phyloP scores from a whole-genome alignment of 2,797 vertebrate genomes.

The Hypotaenidia philippensis region DNA sequence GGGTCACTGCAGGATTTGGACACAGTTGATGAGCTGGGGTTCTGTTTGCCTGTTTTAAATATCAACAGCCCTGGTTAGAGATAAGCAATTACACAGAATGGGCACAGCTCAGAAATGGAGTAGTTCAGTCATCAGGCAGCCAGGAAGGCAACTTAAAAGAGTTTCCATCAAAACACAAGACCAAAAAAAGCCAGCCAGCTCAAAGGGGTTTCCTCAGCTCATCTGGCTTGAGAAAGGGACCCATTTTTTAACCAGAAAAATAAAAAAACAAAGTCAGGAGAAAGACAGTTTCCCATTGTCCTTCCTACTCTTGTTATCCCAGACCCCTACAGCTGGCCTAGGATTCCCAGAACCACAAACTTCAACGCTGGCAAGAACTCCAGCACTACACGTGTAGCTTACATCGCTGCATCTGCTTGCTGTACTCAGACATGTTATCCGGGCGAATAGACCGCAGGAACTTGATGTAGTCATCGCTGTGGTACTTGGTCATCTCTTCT shows the following conservation, averaged over 20 bases:
- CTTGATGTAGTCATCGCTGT: slow-evolving; percentile 99
- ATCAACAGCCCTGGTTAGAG: not conserved
- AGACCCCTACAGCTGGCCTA: not conserved
- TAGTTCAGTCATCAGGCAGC: not conserved
- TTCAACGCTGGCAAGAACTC: not conserved
- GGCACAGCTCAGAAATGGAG: not conserved
- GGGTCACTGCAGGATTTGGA: not conserved
- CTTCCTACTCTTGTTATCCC: not conserved
- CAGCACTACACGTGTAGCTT: slow-evolving; percentile 53
- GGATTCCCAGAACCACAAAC: not conserved
- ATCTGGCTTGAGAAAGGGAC: not conserved
- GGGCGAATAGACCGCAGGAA: slow-evolving; percentile 96
- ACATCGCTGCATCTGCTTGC: slow-evolving; percentile 99
- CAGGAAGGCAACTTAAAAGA: not conserved
- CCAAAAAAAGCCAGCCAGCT: not conserved
- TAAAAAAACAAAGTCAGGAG: not conserved
- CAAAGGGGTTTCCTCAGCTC: not conserved
- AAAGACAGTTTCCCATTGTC: not conserved
- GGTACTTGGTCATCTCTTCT: slow-evolving; percentile 99
- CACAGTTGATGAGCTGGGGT: fast-evolving
- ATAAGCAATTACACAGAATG: not conserved
- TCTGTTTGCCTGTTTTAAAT: not conserved
- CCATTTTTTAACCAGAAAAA: not conserved
- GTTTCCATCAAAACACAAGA: not conserved
- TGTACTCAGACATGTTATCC: slow-evolving; percentile 99